Evolutionary conservation across 2,113 vertebrate species (phyloP).

Genomic region (Leptobrachium leishanense): DNA sequence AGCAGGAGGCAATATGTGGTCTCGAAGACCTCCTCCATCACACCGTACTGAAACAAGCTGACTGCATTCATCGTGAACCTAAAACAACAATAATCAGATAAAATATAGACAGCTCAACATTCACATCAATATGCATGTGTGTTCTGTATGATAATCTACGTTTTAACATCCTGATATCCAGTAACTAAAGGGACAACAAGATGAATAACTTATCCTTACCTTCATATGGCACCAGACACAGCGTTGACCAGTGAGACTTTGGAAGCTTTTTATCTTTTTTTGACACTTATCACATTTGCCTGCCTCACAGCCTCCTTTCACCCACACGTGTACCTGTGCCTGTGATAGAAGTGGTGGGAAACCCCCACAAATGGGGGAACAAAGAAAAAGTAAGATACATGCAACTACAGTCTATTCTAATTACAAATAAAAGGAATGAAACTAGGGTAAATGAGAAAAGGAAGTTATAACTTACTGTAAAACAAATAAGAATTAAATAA

Average conservation of each 20-base stretch:
- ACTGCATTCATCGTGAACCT: conserved; percentile 85
- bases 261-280: conserved; percentile 82
- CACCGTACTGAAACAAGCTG: conserved; percentile 65
- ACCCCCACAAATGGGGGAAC: neutral
- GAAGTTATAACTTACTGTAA: neutral
- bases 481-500: neutral
- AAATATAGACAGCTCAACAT: no score
- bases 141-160: no score
- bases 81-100: conserved; percentile 26
- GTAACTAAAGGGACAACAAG: no score
- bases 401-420: neutral
- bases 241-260: conserved; percentile 74
- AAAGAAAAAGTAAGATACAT: neutral
- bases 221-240: conserved; percentile 88
- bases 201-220: conserved; percentile 60
- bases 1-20: conserved; percentile 87
- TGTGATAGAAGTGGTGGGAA: conserved; percentile 52
- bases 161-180: no score
- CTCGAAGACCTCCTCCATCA: conserved; percentile 78
- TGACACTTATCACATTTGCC: conserved; percentile 81
- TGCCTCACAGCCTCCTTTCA: conserved; percentile 75
- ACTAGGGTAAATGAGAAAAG: neutral
- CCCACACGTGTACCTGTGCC: conserved; percentile 80
- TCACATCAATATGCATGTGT: no score
- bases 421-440: neutral